A percentile compares a stretch with the other conserved stretches of the same genome.
phyloP scores from a whole-genome alignment of 2,888 invertebrate species.

The Thymelicus lineola region DNA sequence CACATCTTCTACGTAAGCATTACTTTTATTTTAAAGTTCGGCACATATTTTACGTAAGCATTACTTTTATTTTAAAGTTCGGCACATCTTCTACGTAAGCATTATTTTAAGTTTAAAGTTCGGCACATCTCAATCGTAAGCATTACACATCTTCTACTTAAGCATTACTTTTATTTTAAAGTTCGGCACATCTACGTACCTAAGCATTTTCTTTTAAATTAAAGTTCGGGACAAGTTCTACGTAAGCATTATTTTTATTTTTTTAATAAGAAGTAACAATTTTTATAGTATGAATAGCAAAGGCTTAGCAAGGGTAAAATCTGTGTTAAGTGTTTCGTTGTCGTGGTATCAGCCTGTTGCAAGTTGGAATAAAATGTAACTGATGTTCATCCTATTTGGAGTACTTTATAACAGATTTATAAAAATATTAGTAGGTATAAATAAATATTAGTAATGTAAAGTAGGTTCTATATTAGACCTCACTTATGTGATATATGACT shows the following conservation, averaged over 20 bases:
- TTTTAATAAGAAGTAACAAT: neutral
- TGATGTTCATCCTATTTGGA: too few relatives aligned
- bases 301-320: too few relatives aligned
- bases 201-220: slow-evolving; percentile 53
- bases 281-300: too few relatives aligned
- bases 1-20: slow-evolving; percentile 74
- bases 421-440: too few relatives aligned
- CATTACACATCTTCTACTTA: slow-evolving; percentile 69
- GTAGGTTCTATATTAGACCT: too few relatives aligned
- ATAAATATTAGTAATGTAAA: too few relatives aligned
- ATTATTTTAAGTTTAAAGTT: neutral
- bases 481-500: too few relatives aligned
- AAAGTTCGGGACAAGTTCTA: slow-evolving; percentile 68
- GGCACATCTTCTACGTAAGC: slow-evolving; percentile 77
- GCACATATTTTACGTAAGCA: slow-evolving; percentile 77
- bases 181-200: slow-evolving; percentile 69
- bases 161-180: slow-evolving; percentile 48
- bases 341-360: too few relatives aligned
- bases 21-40: slow-evolving; percentile 46
- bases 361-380: too few relatives aligned
- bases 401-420: too few relatives aligned
- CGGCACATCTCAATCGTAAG: slow-evolving; percentile 80
- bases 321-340: too few relatives aligned
- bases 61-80: slow-evolving; percentile 46
- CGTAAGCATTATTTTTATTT: slow-evolving; percentile 59